Evolutionary conservation across 37 sponge, comb jelly and placozoan genomes (phyloP).

Genomic region (Axinella damicornis): DNA sequence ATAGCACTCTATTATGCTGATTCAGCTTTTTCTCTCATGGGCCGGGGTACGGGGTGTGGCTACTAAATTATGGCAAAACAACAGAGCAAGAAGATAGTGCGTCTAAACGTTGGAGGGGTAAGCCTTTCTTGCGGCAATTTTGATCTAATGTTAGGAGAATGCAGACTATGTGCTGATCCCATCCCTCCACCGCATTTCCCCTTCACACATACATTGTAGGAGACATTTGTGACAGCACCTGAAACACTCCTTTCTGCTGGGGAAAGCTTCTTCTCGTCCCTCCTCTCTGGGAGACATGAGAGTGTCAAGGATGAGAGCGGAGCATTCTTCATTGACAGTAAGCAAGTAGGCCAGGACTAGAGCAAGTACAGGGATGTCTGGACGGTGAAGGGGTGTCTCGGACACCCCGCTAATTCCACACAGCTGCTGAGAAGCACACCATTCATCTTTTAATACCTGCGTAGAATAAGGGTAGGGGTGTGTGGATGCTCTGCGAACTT

Average conservation of each 20-base stretch:
- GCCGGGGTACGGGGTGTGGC: no score
- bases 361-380: no score
- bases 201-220: background rate
- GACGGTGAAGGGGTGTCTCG: no score
- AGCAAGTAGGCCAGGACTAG: slow-evolving; percentile 19
- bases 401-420: no score
- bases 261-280: slow-evolving; percentile 75
- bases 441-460: no score
- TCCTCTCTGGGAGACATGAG: slow-evolving; percentile 60
- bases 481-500: no score
- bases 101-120: slow-evolving; percentile 72
- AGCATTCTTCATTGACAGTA: slow-evolving; percentile 78
- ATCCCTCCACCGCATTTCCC: background rate
- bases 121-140: background rate
- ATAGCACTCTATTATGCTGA: no score
- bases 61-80: no score
- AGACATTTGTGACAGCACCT: slow-evolving; percentile 44
- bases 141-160: background rate
- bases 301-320: slow-evolving; percentile 61
- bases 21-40: no score
- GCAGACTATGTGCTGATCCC: background rate
- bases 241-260: slow-evolving; percentile 60
- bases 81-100: slow-evolving; percentile 12
- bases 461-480: no score
- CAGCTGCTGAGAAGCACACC: no score